phyloP scores from a whole-genome alignment of 2,113 vertebrate species.

The Dromiciops gliroides region DNA sequence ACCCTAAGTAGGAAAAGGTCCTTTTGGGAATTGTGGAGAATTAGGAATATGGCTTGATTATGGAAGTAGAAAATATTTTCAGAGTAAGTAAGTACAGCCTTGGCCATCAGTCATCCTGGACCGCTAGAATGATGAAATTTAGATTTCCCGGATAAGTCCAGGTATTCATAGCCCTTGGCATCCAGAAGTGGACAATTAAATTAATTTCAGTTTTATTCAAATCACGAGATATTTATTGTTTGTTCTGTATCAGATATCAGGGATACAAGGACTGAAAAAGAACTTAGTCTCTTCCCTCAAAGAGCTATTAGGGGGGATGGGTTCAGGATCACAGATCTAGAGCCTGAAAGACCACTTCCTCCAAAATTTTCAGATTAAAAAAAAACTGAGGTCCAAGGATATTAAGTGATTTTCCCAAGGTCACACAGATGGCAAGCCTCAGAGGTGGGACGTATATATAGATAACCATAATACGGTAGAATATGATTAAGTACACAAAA shows the following conservation, averaged over 20 bases:
- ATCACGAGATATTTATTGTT: neutral
- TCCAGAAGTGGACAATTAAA: neutral
- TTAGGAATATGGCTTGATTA: neutral
- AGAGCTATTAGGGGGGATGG: neutral
- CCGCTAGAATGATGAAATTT: neutral
- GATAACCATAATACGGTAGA: neutral
- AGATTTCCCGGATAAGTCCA: neutral
- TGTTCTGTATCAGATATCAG: neutral
- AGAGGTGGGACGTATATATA: neutral
- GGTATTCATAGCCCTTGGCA: neutral
- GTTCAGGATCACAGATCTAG: neutral
- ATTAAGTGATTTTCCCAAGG: neutral
- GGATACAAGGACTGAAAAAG: neutral
- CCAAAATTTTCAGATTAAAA: neutral
- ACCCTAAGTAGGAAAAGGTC: neutral
- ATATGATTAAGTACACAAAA: neutral
- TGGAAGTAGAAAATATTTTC: neutral
- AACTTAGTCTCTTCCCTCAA: neutral
- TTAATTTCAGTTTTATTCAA: neutral
- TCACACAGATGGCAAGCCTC: neutral
- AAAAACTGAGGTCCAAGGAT: neutral
- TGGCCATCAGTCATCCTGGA: neutral
- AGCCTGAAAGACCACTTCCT: neutral
- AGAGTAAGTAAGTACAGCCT: neutral
- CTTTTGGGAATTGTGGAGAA: neutral